Evolutionary conservation across 2,113 vertebrate species (phyloP), one percentile per base, ranked within the genome.

Genomic region (Phaethornis superciliosus): DNA sequence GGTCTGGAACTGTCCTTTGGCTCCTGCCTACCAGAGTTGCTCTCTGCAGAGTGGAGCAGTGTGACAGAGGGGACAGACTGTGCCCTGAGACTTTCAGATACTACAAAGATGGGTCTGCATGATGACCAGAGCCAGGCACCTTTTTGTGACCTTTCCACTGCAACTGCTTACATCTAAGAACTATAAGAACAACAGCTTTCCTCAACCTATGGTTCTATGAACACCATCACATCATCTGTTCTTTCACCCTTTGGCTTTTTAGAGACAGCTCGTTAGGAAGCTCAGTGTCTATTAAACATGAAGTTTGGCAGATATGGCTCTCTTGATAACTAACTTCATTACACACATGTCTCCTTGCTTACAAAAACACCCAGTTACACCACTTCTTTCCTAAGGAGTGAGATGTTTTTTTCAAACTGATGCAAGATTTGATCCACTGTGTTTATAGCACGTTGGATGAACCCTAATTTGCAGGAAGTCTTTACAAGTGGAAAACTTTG

Each of bases 401-500:
- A 84, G 85, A 60, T 24, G 8, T 2, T 62, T 62, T 62, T 90
- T 87, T 26, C 64, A 40, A 80, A 75, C 68, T 9, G 76, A 86
- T 3, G 55, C 42, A 80, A 84, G 60, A 88, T 96, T 90, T 94
- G 94, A 94, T 94, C 77, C 71, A 56, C 60, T 0, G 2, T 93
- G 90, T 96, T 96, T 96, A 90, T 78, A 91, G 84, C 63, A 64
- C 86, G 92, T 76, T 79, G 89, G 91, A 92, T 85, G 93, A 96
- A 80, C 30, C 15, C 79, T 95, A 96, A 97, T 96, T 97, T 96
- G 92, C 91, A 93, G 94, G 84, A 95, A 96, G 96, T 95, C 92
- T 96, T 95, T 96, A 95, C 93, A 91, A 96, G 95, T 95, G 86
- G 94, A 96, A 95, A 96, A 96, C 92, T 88, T 95, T 91, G 81